Evolutionary conservation across 2,888 invertebrate species (phyloP), one percentile per base, ranked within the genome.

Genomic region (Archips xylosteana): DNA sequence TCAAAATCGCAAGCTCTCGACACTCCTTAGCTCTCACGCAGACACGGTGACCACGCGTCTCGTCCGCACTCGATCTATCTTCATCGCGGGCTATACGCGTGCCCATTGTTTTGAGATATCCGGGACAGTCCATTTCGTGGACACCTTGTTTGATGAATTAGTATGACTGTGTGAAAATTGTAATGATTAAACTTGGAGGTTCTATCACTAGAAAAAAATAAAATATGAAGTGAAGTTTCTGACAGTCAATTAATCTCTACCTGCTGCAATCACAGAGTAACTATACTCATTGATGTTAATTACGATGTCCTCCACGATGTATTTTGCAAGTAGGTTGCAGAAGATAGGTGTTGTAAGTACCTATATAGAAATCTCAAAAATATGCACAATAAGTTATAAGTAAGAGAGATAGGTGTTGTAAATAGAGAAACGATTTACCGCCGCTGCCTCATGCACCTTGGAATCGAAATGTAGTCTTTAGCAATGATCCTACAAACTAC

Each of bases 21-120:
- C 15, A 9, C 13, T 32, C 45, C 39, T 69, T 60, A 69, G 60
- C 51, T 42, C 60, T 64, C 36, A 69, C 73, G 86, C 86, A 87
- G 89, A 87, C 87, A 88, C 87, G 87, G 90, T 86, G 92, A 90
- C 91, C 91, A 88, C 89, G 89, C 88, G 88, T 87, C 87, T 83
- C 81, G 79, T 81, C 77, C 79, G 73, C 75, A 75, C 81, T 80
- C 91, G 83, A 93, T 93, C 89, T 87, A 91, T 93, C 92, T 93
- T 93, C 91, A 91, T 92, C 92, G 87, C 79, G 80, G 76, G 59
- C 79, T 77, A 64, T 71, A 77, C 80, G 65, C 75, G 81, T 81
- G 72, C 83, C 86, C 92, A 89, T 88, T 89, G 83, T 83, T 66
- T 59, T 65, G 64, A 75, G 73, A 76, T 79, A 79, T 60, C 60